phyloP scores from a whole-genome alignment of 2,113 vertebrate genomes.

The Grantiella picta region DNA sequence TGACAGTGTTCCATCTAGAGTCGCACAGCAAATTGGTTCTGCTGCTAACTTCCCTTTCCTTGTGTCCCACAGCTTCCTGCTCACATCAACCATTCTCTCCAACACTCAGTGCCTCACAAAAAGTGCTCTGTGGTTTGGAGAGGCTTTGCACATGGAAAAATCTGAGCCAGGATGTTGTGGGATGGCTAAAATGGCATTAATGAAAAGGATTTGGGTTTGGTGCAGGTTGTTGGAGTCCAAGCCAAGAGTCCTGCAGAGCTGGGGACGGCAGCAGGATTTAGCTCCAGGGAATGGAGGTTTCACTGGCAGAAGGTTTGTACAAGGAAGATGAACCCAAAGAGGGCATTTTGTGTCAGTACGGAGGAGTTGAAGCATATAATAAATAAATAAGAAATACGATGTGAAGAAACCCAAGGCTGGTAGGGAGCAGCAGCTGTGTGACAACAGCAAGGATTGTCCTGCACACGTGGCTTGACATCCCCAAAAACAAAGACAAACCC shows the following conservation, averaged over 20 bases:
- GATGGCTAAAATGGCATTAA: not conserved
- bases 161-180: too few relatives aligned
- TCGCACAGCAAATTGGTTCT: not conserved
- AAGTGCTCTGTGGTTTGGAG: accelerated
- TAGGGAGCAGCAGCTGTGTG: not conserved
- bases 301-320: not conserved
- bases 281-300: not conserved
- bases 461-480: not conserved
- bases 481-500: not conserved
- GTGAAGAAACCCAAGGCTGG: not conserved
- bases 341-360: accelerated
- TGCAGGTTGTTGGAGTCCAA: not conserved
- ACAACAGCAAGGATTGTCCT: not conserved
- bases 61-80: not conserved
- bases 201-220: not conserved
- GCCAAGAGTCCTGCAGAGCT: not conserved
- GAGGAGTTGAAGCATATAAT: not conserved
- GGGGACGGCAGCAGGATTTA: not conserved
- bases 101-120: not conserved
- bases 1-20: not conserved
- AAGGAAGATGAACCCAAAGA: not conserved
- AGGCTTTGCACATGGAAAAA: not conserved
- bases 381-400: not conserved
- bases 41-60: not conserved
- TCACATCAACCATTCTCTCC: not conserved